These are phyloP conservation scores for Cyclargus thomasi DNA, from an alignment of 1,140 invertebrate species.

Conservation along the genomic window DNA sequence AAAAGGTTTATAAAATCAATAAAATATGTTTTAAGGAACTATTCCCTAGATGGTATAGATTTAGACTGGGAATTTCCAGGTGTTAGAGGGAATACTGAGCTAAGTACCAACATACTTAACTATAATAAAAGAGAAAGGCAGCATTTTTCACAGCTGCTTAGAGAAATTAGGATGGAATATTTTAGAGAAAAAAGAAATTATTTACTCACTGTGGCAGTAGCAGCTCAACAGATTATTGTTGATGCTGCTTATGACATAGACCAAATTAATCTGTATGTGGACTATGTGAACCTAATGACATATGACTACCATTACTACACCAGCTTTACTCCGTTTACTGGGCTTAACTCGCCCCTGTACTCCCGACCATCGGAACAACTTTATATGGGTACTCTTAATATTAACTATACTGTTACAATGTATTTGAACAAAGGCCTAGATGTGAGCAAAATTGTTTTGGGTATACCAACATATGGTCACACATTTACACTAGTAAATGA, in stretches of 20 bases:
- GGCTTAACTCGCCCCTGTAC: conserved; percentile 87
- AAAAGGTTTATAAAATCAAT: conserved; percentile 84
- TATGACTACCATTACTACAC: conserved; percentile 92
- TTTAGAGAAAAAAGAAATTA: conserved; percentile 75
- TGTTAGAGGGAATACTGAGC: conserved; percentile 44
- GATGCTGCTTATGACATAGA: conserved; percentile 85
- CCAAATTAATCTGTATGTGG: conserved; percentile 86
- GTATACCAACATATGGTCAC: conserved; percentile 93
- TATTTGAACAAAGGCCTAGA: conserved; percentile 89
- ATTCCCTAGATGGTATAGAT: conserved; percentile 86
- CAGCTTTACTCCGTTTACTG: conserved; percentile 86
- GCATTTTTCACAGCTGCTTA: conserved; percentile 83
- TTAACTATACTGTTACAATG: conserved; percentile 88
- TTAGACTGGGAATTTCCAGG: conserved; percentile 93
- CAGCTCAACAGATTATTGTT: conserved; percentile 83
- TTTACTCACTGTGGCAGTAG: conserved; percentile 84
- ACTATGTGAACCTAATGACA: conserved; percentile 92
- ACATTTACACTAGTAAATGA: conserved; percentile 83
- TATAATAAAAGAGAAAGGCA: conserved; percentile 75
- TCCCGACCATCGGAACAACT: conserved; percentile 76
- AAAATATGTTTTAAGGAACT: conserved; percentile 77
- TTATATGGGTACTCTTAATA: conserved; percentile 84
- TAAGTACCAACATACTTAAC: background rate
- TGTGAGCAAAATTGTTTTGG: conserved; percentile 88
- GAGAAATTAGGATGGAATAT: conserved; percentile 81